phyloP scores from a whole-genome alignment of 2,888 invertebrate genomes.

The Nezara viridula region DNA sequence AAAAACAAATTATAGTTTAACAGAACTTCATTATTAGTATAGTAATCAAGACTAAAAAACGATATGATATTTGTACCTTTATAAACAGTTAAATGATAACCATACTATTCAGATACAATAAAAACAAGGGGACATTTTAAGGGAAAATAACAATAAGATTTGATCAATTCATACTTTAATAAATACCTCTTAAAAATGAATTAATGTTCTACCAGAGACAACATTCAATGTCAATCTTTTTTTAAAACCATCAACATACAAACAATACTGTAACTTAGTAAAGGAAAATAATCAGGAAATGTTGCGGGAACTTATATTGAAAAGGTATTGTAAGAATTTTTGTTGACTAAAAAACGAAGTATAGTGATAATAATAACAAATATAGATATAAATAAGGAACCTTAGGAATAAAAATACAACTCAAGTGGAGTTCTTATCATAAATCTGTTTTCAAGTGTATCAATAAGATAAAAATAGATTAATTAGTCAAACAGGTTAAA shows the following conservation, averaged over 20 bases:
- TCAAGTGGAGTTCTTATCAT: constrained; percentile 1
- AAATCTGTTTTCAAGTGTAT: not conserved
- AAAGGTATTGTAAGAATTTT: not conserved
- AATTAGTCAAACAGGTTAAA: not conserved
- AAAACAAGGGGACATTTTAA: not conserved
- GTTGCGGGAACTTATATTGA: not conserved
- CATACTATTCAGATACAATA: not conserved
- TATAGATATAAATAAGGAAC: constrained; percentile 12
- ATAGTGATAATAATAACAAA: not conserved
- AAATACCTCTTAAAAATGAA: not conserved
- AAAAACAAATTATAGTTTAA: not conserved
- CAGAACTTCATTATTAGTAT: not conserved
- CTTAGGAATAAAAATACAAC: not conserved
- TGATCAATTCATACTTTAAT: not conserved
- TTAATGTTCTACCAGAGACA: not conserved
- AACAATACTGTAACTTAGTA: not conserved
- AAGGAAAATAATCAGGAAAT: not conserved
- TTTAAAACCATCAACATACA: not conserved
- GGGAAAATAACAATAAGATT: not conserved
- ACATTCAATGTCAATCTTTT: not conserved
- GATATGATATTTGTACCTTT: not conserved
- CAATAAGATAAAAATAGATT: not conserved
- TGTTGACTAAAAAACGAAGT: not conserved
- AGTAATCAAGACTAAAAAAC: not conserved
- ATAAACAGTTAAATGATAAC: not conserved